phyloP scores from a whole-genome alignment of 2,113 vertebrate species.

The Myotis yumanensis region DNA sequence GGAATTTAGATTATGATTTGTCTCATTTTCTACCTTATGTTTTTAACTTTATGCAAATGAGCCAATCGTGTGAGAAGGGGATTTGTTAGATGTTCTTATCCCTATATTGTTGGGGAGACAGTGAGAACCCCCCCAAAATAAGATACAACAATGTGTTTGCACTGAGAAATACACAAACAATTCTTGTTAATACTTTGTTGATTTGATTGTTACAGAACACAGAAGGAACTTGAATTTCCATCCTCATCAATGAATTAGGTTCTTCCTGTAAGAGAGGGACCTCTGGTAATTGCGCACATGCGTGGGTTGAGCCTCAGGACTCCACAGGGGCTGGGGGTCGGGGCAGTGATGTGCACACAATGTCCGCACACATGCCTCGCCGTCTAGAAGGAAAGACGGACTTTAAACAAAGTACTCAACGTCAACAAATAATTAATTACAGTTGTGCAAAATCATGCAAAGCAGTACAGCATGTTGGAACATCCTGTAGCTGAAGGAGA shows the following conservation, averaged over 20 bases:
- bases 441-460: background rate
- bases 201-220: background rate
- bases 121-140: background rate
- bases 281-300: background rate
- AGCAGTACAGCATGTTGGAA: background rate
- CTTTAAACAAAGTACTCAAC: background rate
- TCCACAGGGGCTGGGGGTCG: no score
- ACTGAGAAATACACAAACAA: background rate
- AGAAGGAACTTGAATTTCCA: background rate
- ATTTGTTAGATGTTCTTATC: background rate
- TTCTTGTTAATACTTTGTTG: background rate
- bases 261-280: background rate
- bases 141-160: background rate
- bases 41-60: conserved; percentile 4
- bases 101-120: background rate
- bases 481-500: background rate
- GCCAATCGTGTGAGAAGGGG: background rate
- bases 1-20: background rate
- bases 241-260: background rate
- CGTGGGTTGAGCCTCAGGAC: background rate
- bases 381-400: background rate
- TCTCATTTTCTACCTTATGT: background rate
- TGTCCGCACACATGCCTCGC: background rate
- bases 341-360: background rate
- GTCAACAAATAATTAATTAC: background rate